Conservation (phyloP, 2,888 invertebrate genomes). For the Aphrophora alni region DNA sequence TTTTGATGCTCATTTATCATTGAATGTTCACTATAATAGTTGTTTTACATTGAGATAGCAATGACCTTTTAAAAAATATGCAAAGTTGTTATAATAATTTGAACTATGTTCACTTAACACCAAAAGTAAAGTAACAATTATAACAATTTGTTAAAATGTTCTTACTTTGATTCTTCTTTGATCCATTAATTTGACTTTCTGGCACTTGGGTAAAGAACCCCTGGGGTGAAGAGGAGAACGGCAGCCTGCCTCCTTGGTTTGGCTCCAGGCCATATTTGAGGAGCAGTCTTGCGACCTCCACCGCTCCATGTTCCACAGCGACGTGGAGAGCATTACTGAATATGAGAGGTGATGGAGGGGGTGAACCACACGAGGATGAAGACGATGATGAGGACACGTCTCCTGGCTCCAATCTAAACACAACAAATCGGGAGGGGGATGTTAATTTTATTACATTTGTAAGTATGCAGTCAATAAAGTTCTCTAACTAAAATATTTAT, state of each 20-base stretch:
- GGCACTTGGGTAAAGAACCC: neutral
- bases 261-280: constrained; percentile 64
- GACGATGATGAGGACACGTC: constrained; percentile 42
- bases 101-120: too few species aligned
- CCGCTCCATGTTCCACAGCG: constrained; percentile 64
- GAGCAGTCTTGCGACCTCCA: constrained; percentile 62
- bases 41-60: too few species aligned
- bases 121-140: too few species aligned
- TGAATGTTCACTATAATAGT: too few species aligned
- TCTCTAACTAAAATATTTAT: too few species aligned
- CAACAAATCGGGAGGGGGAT: too few species aligned
- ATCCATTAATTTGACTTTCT: neutral
- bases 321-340: constrained; percentile 64
- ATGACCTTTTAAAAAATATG: too few species aligned
- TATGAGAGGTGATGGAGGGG: constrained; percentile 53
- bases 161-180: constrained; percentile 5
- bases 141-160: too few species aligned
- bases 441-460: too few species aligned
- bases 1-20: too few species aligned
- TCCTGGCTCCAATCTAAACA: constrained; percentile 38
- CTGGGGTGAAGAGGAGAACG: constrained; percentile 19
- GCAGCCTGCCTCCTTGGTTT: constrained; percentile 57
- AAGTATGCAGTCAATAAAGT: too few species aligned
- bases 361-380: constrained; percentile 43
- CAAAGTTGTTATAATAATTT: too few species aligned